phyloP scores from a whole-genome alignment of 1,140 invertebrate species.

The Euborellia annulipes region DNA sequence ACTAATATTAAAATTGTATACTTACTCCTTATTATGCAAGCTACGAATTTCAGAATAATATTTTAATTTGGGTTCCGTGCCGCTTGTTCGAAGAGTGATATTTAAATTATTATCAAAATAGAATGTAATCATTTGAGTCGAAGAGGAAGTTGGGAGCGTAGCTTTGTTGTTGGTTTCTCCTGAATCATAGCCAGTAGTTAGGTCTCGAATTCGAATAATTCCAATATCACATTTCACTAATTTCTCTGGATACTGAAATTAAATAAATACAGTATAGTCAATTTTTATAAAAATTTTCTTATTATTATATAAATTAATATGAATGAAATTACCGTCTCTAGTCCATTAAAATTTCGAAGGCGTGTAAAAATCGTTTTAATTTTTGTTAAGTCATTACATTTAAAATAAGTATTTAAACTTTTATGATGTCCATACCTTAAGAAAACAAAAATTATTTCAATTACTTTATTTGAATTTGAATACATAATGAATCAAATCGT shows the following conservation, averaged over 20 bases:
- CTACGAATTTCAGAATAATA: conserved; percentile 88
- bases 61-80: conserved; percentile 97
- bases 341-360: conserved; percentile 56
- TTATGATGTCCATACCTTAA: conserved; percentile 67
- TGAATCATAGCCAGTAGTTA: conserved; percentile 79
- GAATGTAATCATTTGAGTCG: conserved; percentile 92
- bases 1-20: conserved; percentile 12
- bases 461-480: too few species aligned
- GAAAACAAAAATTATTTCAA: conserved; percentile 10
- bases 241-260: conserved; percentile 55
- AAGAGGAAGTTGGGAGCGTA: conserved; percentile 56
- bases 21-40: conserved; percentile 42
- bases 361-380: conserved; percentile 68
- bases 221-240: conserved; percentile 53
- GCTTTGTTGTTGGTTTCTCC: conserved; percentile 52
- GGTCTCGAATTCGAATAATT: conserved; percentile 63
- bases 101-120: conserved; percentile 75
- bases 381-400: conserved; percentile 56
- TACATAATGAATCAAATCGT: too few species aligned
- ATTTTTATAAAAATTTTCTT: too few species aligned
- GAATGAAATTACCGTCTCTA: conserved; percentile 38
- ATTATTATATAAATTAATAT: too few species aligned
- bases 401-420: conserved; percentile 73
- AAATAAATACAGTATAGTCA: conserved; percentile 2
- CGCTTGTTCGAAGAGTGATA: conserved; percentile 84